Base-by-base conservation (phyloP, 64 coral and sea anemone species). In the Astreopora myriophthalma region DNA sequence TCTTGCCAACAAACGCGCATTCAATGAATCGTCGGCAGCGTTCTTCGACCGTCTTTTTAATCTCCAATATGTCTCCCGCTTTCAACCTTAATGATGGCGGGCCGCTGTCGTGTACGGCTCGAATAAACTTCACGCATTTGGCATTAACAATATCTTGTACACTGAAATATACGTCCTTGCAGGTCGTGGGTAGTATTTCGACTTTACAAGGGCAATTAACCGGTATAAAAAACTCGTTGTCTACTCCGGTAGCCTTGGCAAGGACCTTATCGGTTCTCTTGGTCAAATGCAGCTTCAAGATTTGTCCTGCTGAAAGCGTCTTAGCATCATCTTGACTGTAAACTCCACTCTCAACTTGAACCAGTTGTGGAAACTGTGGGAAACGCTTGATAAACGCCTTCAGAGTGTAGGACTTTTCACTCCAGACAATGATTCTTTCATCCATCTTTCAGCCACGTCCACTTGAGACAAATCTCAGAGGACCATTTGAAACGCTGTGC, bases 1-100 rank as follows among this genome's bases (percentile, higher is more conserved):
- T 83, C 34, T 83, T 83, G 34, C 65, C 19, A 13, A 35, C 6
- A 83, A 83, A 83, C 49, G 64, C 79, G 58, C 79, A 83, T 64
- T 64, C 55, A 9, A 83, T 8, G 58, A n/a, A 83, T 23, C 28
- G 61, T 0, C 11, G 22, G 8, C 57, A 57, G 8, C 65, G 25
- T 83, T 65, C 55, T 24, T 83, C 79, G 19, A 64, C 22, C n/a
- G 79, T 83, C 8, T 32, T 83, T 34, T 26, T 65, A 13, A 83
- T 57, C 9, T 65, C 33, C 20, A 83, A 38, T 8, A 83, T 64
- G 55, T 83, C 79, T 5, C 79, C 79, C 25, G 79, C 58, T 83
- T 38, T 62, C 61, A 83, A 9, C 8, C 57, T 30, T 0, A 64
- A 34, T 3, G 55, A 23, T 36, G 79, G 79, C 14, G 79, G 79